These are phyloP conservation scores for Clinocottus analis DNA, from an alignment of 2,113 vertebrate species.

Conservation along the genomic window DNA sequence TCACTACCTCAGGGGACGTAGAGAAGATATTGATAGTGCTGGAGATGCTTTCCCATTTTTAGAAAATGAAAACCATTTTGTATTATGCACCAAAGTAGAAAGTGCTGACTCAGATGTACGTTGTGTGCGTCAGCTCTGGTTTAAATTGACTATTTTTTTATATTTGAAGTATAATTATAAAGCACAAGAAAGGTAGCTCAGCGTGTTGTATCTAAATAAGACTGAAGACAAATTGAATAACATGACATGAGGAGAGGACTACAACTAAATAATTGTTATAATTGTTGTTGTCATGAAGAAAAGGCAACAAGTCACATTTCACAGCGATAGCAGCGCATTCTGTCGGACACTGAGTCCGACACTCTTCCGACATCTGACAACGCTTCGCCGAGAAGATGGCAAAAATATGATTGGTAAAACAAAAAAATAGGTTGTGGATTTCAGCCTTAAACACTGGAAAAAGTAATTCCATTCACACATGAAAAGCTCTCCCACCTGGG, in stretches of 20 bases:
- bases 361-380: neutral
- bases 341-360: neutral
- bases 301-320: neutral
- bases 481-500: neutral
- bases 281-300: neutral
- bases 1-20: neutral
- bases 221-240: neutral
- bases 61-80: neutral
- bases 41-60: neutral
- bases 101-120: neutral
- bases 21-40: neutral
- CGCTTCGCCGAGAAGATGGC: neutral
- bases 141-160: neutral
- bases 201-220: neutral
- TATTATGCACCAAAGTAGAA: neutral
- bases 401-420: neutral
- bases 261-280: neutral
- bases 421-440: slow-evolving; percentile 4
- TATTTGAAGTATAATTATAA: neutral
- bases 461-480: neutral
- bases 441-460: neutral
- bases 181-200: neutral
- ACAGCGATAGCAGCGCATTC: neutral
- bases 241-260: neutral
- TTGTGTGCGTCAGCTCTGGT: neutral